Conservation (phyloP, 2,113 vertebrate genomes). For the Lepisosteus oculatus region DNA sequence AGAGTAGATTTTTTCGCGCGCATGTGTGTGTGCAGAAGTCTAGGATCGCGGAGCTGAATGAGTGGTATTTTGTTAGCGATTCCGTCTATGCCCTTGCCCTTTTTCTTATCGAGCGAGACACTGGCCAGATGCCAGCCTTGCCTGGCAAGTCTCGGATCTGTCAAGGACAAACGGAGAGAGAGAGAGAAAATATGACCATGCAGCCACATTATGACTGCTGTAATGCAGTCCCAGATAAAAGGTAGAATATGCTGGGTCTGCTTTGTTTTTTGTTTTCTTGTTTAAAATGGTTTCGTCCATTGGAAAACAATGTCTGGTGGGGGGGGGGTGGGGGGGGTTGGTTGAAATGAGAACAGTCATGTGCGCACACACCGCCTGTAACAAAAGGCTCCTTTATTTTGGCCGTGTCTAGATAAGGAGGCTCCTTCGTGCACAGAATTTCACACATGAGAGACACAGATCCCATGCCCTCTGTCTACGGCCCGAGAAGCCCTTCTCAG, state of each 20-base stretch:
- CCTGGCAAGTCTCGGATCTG: constrained; percentile 10
- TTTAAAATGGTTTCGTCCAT: neutral
- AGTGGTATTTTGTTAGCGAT: neutral
- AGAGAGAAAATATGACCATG: neutral
- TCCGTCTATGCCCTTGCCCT: neutral
- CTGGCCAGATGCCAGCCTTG: constrained; percentile 1
- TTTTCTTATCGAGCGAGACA: neutral
- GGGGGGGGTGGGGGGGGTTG: neutral
- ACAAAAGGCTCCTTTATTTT: constrained; percentile 71
- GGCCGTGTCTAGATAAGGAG: constrained; percentile 69
- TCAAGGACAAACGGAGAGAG: neutral
- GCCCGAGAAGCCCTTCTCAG: constrained; percentile 25
- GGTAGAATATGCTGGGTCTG: no score
- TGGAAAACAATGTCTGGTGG: constrained; percentile 16
- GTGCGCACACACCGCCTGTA: constrained; percentile 57
- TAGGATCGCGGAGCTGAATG: neutral
- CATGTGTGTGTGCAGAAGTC: neutral
- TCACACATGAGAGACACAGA: constrained; percentile 60
- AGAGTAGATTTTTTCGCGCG: neutral
- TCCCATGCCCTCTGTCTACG: constrained; percentile 52
- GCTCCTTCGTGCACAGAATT: constrained; percentile 66
- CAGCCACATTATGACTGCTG: no score
- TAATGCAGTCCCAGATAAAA: no score
- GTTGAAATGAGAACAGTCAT: constrained; percentile 71
- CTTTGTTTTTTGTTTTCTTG: neutral